phyloP scores from a whole-genome alignment of 2,113 vertebrate species.

The Gymnarchus niloticus region DNA sequence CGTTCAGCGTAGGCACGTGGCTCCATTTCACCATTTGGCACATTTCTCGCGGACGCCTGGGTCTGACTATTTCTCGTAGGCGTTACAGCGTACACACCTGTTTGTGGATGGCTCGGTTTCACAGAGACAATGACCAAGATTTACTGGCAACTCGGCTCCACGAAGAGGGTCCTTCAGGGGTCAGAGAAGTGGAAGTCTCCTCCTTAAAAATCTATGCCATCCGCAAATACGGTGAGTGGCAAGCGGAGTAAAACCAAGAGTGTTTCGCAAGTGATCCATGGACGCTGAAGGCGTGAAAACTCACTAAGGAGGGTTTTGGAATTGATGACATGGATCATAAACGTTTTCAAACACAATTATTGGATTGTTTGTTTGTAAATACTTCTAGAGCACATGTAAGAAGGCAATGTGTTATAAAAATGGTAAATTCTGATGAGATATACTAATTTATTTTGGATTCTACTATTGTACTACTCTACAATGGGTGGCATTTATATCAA shows the following conservation, averaged over 20 bases:
- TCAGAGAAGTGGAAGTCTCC: neutral
- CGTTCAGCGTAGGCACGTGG: neutral
- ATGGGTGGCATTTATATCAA: neutral
- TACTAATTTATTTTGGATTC: neutral
- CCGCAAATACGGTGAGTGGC: neutral
- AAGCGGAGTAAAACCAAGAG: neutral
- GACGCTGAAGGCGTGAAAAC: neutral
- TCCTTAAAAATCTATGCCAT: neutral
- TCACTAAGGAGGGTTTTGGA: too few species aligned
- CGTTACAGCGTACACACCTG: neutral
- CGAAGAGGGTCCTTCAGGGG: neutral
- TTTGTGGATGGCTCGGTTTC: neutral
- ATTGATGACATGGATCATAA: neutral
- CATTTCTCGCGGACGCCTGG: neutral
- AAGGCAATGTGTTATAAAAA: neutral
- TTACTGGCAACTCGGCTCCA: neutral
- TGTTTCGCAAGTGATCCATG: neutral
- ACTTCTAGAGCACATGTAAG: neutral
- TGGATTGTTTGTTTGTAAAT: neutral
- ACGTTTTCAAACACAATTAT: neutral
- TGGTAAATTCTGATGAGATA: neutral
- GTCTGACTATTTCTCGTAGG: neutral
- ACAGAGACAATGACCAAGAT: neutral
- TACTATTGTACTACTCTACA: neutral
- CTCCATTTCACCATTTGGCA: neutral